A percentile compares a stretch with the other conserved stretches of the same genome.
These are phyloP conservation scores for Actenoides hombroni DNA, from an alignment of 2,113 vertebrate genomes.

Conservation along the genomic window DNA sequence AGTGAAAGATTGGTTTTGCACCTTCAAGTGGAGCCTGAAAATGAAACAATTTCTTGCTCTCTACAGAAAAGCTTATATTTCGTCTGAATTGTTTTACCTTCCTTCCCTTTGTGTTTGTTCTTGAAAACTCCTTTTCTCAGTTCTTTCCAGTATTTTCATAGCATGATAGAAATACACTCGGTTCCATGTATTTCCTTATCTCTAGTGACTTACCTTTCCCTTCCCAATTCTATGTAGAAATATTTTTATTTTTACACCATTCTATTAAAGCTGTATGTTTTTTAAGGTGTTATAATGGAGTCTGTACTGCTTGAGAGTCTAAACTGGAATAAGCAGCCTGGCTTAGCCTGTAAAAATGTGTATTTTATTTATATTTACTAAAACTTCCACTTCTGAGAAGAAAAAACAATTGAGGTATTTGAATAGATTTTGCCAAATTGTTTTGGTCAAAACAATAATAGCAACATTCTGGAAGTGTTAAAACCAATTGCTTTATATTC, in stretches of 20 bases:
- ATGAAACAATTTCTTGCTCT: not conserved
- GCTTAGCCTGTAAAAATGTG: not conserved
- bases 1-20: not conserved
- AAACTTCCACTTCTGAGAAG: not conserved
- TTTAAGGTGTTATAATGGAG: not conserved
- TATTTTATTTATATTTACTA: not conserved
- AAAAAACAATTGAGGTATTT: not conserved
- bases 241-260: not conserved
- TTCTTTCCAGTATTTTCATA: not conserved
- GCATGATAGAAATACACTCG: not conserved
- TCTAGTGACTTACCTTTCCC: not conserved
- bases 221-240: not conserved
- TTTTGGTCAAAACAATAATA: not conserved
- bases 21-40: slow-evolving; percentile 1
- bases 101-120: not conserved
- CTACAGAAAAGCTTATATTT: not conserved
- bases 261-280: not conserved
- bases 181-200: not conserved
- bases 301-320: not conserved
- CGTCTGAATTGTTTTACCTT: not conserved
- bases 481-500: not conserved
- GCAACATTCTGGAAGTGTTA: not conserved
- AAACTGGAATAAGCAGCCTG: not conserved
- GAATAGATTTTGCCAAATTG: not conserved
- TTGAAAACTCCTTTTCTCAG: not conserved